These are phyloP conservation scores for Drosophila sproati DNA, from an alignment of 1,140 invertebrate species.

Conservation along the genomic window DNA sequence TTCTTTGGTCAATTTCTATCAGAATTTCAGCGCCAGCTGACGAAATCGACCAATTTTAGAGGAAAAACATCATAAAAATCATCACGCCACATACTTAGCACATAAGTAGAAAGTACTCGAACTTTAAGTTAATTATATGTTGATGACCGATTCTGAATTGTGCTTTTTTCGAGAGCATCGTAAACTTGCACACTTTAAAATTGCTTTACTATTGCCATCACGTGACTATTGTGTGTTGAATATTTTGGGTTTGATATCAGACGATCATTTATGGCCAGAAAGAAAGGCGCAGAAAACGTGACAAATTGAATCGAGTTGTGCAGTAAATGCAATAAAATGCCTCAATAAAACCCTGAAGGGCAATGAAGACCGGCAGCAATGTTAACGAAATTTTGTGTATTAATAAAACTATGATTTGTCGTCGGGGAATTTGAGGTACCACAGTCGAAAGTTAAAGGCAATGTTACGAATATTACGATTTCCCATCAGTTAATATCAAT, in stretches of 20 bases:
- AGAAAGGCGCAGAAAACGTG: constrained; percentile 54
- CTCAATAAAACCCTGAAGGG: neutral
- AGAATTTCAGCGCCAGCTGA: constrained; percentile 4
- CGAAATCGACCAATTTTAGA: constrained; percentile 17
- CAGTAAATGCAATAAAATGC: constrained; percentile 35
- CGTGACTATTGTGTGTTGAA: constrained; percentile 22
- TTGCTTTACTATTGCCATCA: constrained; percentile 6
- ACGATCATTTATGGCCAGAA: constrained; percentile 6
- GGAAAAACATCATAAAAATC: constrained; percentile 10
- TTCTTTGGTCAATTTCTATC: neutral
- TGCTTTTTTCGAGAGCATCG: neutral
- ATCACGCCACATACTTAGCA: neutral
- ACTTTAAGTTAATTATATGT: constrained; percentile 23
- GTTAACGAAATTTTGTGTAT: neutral
- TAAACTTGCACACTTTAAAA: constrained; percentile 1
- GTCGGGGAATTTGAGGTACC: neutral
- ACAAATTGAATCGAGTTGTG: neutral
- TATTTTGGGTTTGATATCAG: constrained; percentile 40
- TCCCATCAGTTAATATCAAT: too few species aligned
- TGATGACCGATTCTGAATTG: neutral
- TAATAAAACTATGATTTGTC: neutral
- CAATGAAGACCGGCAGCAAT: neutral
- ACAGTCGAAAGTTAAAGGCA: too few species aligned
- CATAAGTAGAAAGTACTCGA: constrained; percentile 23
- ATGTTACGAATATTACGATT: too few species aligned